phyloP scores from a whole-genome alignment of 2,113 vertebrate species.

The Ranitomeya imitator region DNA sequence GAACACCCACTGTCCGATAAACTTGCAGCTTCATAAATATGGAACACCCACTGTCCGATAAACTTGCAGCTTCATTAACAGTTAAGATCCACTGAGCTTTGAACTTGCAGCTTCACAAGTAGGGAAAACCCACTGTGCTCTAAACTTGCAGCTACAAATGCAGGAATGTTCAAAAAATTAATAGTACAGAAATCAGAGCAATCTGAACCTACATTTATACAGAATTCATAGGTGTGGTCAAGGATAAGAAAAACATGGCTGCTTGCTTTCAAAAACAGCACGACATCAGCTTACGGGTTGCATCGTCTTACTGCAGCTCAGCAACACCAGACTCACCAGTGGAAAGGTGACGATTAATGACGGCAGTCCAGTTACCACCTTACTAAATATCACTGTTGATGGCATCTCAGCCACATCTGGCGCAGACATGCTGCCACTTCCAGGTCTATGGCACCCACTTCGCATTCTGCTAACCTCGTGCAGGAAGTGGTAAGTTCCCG shows the following conservation, averaged over 20 bases:
- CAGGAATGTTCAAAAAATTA: too few relatives aligned
- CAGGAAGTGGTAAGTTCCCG: not conserved
- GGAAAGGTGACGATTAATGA: not conserved
- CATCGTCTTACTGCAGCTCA: too few relatives aligned
- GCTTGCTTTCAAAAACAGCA: too few relatives aligned
- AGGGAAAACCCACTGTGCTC: not conserved
- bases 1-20: too few relatives aligned
- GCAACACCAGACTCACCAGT: too few relatives aligned
- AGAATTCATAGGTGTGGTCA: too few relatives aligned
- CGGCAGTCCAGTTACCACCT: not conserved
- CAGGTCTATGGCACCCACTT: not conserved
- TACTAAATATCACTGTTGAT: too few relatives aligned
- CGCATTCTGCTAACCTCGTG: not conserved
- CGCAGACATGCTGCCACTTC: not conserved
- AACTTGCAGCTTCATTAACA: not conserved
- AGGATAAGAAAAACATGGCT: too few relatives aligned
- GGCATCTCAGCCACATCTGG: not conserved
- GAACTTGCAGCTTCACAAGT: not conserved
- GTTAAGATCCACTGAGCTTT: not conserved
- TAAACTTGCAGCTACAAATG: not conserved
- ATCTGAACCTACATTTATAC: too few relatives aligned
- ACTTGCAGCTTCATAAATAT: not conserved
- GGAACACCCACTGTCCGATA: too few relatives aligned
- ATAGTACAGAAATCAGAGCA: too few relatives aligned
- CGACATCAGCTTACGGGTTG: too few relatives aligned